A percentile compares a stretch with the other conserved stretches of the same genome.
Conservation (phyloP, 2,797 vertebrate species). For the Hybognathus amarus region DNA sequence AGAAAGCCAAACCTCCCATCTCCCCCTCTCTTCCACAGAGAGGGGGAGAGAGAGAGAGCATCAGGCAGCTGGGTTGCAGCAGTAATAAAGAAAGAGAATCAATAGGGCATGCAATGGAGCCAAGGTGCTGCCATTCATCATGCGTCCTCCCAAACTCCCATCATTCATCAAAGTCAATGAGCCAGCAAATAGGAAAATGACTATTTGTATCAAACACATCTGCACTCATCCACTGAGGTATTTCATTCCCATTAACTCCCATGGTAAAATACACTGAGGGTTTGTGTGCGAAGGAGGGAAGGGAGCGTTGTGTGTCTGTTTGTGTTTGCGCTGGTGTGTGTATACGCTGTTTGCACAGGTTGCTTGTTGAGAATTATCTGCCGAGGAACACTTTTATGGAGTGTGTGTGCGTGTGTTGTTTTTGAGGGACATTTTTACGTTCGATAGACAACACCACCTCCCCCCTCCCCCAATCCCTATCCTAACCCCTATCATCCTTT, state of each 20-base stretch:
- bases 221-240: conserved; percentile 99
- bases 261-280: conserved; percentile 93
- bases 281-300: conserved; percentile 44
- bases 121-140: conserved; percentile 99
- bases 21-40: conserved; percentile 49
- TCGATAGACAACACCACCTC: conserved; percentile 45
- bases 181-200: conserved; percentile 99
- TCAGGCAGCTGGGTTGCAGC: conserved; percentile 99
- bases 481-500: conserved; percentile 67
- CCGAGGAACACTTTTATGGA: conserved; percentile 82
- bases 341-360: conserved; percentile 85
- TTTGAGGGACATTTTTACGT: conserved; percentile 80
- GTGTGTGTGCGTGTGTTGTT: conserved; percentile 42
- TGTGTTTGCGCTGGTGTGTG: conserved; percentile 59
- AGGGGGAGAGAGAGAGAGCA: neutral
- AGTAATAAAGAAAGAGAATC: conserved; percentile 99
- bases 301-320: conserved; percentile 37
- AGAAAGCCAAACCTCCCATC: conserved; percentile 55
- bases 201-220: conserved; percentile 99
- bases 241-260: conserved; percentile 99
- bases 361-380: conserved; percentile 85
- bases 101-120: conserved; percentile 99
- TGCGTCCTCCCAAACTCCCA: conserved; percentile 99
- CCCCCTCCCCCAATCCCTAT: conserved; percentile 59
- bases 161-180: conserved; percentile 99